Evolutionary conservation across 2,113 vertebrate species (phyloP), one percentile per base, ranked within the genome.

Genomic region (Otus sunia): DNA sequence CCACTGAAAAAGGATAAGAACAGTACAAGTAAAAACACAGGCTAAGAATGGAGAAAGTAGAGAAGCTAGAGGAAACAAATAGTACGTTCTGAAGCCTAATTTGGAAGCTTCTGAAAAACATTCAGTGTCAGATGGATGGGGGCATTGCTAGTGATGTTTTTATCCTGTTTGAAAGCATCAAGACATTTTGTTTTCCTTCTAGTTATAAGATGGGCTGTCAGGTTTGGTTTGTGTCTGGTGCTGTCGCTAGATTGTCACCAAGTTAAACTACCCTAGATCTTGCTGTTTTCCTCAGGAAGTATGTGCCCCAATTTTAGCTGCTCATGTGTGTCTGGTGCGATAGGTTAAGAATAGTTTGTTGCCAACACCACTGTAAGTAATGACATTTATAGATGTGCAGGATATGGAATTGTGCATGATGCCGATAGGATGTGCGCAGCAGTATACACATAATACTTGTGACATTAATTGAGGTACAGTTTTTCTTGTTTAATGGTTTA

Each of bases 281-380:
- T 73, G 16, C 39, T 47, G 5, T 58, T 94, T 95, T 90, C 75
- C 53, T 75, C 32, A 26, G 49, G 53, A 87, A 84, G 3, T 21
- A 9, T 2, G 17, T 91, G 56, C 32, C 49, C 43, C 27, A 47
- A 1, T 49, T 90, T 66, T 56, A 72, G 43, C 37, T 91, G 10
- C 6, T 50, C 1, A 0, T 43, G 8, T 72, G n/a, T 72, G 32
- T 71, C 60, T 1, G 4, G 63, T 73, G 19, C 2, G 0, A 6
- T 20, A 85, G 29, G 5, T 73, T 56, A 47, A 67, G 34, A 82
- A 34, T 5, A 50, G 22, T 59, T 79, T 66, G 12, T 80, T 93
- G 20, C 34, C 41, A 84, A 21, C 11, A 32, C n/a, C 20, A 15
- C 14, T 26, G 9, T 39, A 37, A 92, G 11, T 63, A 74, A n/a